Conservation (phyloP, 2,113 vertebrate genomes). For the Dipodomys stephensi region DNA sequence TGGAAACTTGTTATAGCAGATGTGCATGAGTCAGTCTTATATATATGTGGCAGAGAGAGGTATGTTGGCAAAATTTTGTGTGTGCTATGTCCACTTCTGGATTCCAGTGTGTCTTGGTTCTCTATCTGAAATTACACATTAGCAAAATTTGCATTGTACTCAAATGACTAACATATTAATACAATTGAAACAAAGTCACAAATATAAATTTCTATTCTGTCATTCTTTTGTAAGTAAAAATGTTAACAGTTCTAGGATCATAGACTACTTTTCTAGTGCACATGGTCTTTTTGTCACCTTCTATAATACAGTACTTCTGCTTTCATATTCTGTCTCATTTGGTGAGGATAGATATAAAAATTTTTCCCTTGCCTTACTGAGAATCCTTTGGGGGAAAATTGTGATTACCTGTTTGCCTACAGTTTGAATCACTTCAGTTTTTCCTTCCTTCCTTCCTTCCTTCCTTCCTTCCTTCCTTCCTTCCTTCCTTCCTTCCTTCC, state of each 20-base stretch:
- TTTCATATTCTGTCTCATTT: neutral
- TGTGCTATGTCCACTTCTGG: neutral
- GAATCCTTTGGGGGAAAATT: too few relatives aligned
- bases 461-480: too few relatives aligned
- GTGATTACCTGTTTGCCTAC: neutral
- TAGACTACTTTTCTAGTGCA: neutral
- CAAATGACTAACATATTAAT: neutral
- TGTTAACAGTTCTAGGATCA: neutral
- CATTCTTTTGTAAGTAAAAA: neutral
- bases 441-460: too few relatives aligned
- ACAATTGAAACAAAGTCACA: neutral
- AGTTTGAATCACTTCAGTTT: neutral
- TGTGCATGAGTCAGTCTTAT: neutral
- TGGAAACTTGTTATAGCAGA: neutral
- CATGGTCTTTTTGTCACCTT: neutral
- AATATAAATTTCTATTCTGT: neutral
- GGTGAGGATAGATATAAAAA: neutral
- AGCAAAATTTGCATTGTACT: conserved; percentile 17
- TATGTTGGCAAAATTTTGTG: neutral
- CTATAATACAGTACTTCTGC: rapidly evolving
- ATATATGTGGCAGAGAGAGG: neutral
- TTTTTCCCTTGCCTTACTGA: neutral
- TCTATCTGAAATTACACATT: neutral
- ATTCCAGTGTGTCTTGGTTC: neutral
- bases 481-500: too few relatives aligned